These are phyloP conservation scores for Macropis europaea DNA, from an alignment of 2,888 invertebrate genomes.

Conservation along the genomic window DNA sequence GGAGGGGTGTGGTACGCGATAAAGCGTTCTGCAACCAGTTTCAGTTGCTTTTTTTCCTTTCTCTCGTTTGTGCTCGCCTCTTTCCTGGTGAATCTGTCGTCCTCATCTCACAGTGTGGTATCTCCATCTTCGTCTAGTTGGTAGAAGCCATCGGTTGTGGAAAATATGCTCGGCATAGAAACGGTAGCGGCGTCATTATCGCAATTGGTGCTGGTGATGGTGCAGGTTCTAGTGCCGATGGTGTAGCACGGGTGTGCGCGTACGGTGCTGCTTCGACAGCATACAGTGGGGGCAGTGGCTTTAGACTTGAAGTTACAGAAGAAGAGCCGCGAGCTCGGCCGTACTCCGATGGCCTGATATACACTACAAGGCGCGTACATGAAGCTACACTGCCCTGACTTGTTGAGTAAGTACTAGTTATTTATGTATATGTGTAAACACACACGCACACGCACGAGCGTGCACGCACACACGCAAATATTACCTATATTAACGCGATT, in stretches of 20 bases:
- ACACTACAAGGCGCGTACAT: slow-evolving; percentile 70
- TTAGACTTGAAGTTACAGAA: slow-evolving; percentile 65
- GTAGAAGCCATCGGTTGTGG: slow-evolving; percentile 3
- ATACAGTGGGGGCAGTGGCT: slow-evolving; percentile 63
- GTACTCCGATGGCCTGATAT: slow-evolving; percentile 65
- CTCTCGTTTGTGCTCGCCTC: neutral
- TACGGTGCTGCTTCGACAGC: slow-evolving; percentile 57
- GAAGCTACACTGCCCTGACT: slow-evolving; percentile 78
- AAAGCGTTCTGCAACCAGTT: slow-evolving; percentile 20
- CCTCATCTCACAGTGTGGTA: neutral
- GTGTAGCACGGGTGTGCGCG: slow-evolving; percentile 65
- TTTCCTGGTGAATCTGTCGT: slow-evolving; percentile 7
- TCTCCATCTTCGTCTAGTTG: neutral
- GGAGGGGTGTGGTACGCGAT: slow-evolving; percentile 53
- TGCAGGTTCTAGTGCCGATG: slow-evolving; percentile 56
- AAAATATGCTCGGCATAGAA: slow-evolving; percentile 55
- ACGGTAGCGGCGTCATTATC: slow-evolving; percentile 44
- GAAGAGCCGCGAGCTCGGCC: slow-evolving; percentile 61
- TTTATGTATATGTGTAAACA: too few species aligned
- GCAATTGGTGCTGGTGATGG: slow-evolving; percentile 46
- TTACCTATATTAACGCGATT: too few species aligned
- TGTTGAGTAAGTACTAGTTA: slow-evolving; percentile 75
- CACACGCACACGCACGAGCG: too few species aligned
- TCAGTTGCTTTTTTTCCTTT: slow-evolving; percentile 15
- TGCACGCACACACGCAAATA: too few species aligned